phyloP scores from a whole-genome alignment of 2,888 invertebrate species.

The Xanthostigma xanthostigma region DNA sequence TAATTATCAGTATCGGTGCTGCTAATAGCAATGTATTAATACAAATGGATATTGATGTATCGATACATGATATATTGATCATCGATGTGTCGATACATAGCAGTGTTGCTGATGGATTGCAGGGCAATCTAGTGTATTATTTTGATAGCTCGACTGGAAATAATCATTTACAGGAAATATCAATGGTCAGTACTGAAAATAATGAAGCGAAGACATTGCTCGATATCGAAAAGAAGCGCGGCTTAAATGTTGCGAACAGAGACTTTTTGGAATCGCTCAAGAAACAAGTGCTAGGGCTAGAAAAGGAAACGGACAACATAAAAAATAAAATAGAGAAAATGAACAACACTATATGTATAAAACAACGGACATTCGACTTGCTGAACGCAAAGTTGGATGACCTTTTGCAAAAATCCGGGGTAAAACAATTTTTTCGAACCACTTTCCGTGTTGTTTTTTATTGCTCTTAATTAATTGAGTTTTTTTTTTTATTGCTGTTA shows the following conservation, averaged over 20 bases:
- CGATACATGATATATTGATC: not conserved
- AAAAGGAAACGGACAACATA: constrained; percentile 28
- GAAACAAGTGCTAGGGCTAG: constrained; percentile 25
- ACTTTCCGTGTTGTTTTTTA: constrained; percentile 1
- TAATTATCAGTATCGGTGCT: not conserved
- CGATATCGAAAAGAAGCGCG: constrained; percentile 39
- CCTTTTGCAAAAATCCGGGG: constrained; percentile 32
- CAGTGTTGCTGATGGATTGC: not conserved
- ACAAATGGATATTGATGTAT: not conserved
- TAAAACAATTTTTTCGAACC: constrained; percentile 17
- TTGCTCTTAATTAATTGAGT: constrained; percentile 1
- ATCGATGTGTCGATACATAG: not conserved
- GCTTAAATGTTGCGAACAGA: constrained; percentile 19
- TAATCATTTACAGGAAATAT: constrained; percentile 34
- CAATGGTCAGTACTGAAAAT: constrained; percentile 38
- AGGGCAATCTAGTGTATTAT: too few relatives aligned
- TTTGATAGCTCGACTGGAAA: not conserved
- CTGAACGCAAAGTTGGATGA: constrained; percentile 37
- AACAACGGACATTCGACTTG: constrained; percentile 33
- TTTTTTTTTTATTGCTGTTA: constrained; percentile 13
- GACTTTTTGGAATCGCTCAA: constrained; percentile 24
- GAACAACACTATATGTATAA: constrained; percentile 30
- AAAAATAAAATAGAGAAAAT: constrained; percentile 30
- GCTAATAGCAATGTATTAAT: not conserved
- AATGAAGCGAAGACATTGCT: constrained; percentile 37